Percentiles rank a stretch among this genome's conserved stretches.
Evolutionary conservation across 2,888 invertebrate genomes (phyloP).

Genomic region (Drosophila fungiperda): DNA sequence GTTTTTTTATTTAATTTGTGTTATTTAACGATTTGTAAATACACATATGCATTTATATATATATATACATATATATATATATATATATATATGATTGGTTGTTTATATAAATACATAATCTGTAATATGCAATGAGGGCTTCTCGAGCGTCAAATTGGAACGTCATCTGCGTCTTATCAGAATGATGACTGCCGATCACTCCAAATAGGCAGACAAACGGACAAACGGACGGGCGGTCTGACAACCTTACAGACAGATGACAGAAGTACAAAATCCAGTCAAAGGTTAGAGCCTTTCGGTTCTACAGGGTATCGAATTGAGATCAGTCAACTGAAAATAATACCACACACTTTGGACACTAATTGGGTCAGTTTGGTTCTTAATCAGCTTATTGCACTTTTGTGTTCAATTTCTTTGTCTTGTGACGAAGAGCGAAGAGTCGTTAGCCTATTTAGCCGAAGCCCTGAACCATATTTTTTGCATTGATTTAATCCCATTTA

Average conservation of each 20-base stretch:
- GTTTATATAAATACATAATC: constrained; percentile 20
- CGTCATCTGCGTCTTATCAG: constrained; percentile 53
- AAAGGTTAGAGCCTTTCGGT: constrained; percentile 6
- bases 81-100: neutral
- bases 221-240: constrained; percentile 2
- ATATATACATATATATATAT: constrained; percentile 2
- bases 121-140: constrained; percentile 34
- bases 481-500: constrained; percentile 44
- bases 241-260: constrained; percentile 3
- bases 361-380: constrained; percentile 31
- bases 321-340: constrained; percentile 1
- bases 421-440: constrained; percentile 27
- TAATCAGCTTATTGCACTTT: constrained; percentile 63
- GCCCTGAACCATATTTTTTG: constrained; percentile 61
- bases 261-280: neutral
- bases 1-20: constrained; percentile 15
- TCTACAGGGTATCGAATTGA: neutral
- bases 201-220: constrained; percentile 10
- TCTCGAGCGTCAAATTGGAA: constrained; percentile 45
- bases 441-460: constrained; percentile 54
- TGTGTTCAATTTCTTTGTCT: constrained; percentile 49
- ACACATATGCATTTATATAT: neutral
- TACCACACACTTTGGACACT: constrained; percentile 2
- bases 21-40: constrained; percentile 12
- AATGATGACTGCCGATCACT: constrained; percentile 13